Base-by-base conservation (phyloP, 2,888 invertebrate genomes). In the Automeris io region DNA sequence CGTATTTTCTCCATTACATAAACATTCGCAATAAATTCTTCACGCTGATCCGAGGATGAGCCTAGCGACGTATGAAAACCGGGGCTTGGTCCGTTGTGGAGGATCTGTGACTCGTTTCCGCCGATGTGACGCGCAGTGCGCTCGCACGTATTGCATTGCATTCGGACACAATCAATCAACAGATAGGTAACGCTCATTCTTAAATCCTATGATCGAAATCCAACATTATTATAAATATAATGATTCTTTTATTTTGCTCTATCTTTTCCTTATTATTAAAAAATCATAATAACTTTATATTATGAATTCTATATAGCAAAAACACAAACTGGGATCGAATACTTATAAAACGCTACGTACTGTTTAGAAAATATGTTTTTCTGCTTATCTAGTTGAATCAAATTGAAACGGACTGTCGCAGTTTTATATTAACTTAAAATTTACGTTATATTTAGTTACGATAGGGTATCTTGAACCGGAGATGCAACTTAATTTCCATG, bases 21-120 rank as follows among this genome's bases (percentile, higher is more conserved):
- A 72, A 72, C 70, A 72, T 60, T 67, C 67, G 68, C 71, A 69
- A 77, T 80, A 80, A 77, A 79, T 78, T 72, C 69, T 70, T 75
- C 74, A 70, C 57, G 62, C 59, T 77, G 77, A 80, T 75, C 77
- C 72, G 46, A 46, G 70, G 73, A 70, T 74, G 70, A 73, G 70
- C 66, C 61, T 60, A 62, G 68, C 56, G 74, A 73, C 74, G 63
- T 73, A 75, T 76, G 74, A 74, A 75, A 76, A 78, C 75, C 59
- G 68, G 65, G 65, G 67, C 62, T 65, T 59, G 48, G 55, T 52
- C 53, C 54, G 41, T 40, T 35, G 42, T 44, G 54, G 51, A 51
- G 57, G 55, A 55, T 58, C 54, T 54, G 63, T 66, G 70, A 72
- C 70, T 70, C 64, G 69, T 69, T 58, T 58, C 50, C 38, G 51